Evolutionary conservation across 2,888 invertebrate genomes (phyloP), one percentile per base, ranked within the genome.

Genomic region (Catocala nupta): DNA sequence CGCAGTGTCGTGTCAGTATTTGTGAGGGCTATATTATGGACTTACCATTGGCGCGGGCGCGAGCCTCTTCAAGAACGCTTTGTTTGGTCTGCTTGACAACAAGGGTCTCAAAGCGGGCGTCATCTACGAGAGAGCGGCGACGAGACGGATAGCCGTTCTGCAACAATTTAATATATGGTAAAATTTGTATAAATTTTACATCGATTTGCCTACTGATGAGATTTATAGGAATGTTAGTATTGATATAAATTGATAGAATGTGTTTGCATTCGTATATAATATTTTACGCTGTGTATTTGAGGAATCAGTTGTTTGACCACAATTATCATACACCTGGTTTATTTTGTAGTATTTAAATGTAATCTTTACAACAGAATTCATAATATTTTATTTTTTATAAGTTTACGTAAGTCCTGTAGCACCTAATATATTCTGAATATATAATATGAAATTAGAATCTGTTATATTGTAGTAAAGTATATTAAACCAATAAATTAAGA

Each of bases 61-160:
- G 97, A 77, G 98, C 98, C 92, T 98, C 98, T 87, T 98, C 98
- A 83, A 98, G 95, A 77, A 98, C 98, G 83, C 96, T 97, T 95
- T 98, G 97, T 92, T 98, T 98, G 88, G 97, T 98, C 95, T 98
- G 98, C 93, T 98, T 98, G 86, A 99, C 99, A 81, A 99, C 98
- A 86, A 98, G 95, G 70, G 98, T 98, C 92, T 99, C 99, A 92
- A 99, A 99, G 82, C 98, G 97, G 79, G 99, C 99, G 93, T 99
- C 99, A 85, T 99, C 99, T 59, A 99, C 99, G 72, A 99, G 96
- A 73, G 99, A 99, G 84, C 99, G 97, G 82, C 98, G 97, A 84
- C 99, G 96, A 70, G 99, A 98, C 80, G 98, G 98, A 90, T 99
- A 99, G 71, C 99, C 99, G 95, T 99, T 99, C 99, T 99, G 95